Evolutionary conservation across 2,113 vertebrate genomes (phyloP), one percentile per base, ranked within the genome.

Genomic region (Antennarius striatus): DNA sequence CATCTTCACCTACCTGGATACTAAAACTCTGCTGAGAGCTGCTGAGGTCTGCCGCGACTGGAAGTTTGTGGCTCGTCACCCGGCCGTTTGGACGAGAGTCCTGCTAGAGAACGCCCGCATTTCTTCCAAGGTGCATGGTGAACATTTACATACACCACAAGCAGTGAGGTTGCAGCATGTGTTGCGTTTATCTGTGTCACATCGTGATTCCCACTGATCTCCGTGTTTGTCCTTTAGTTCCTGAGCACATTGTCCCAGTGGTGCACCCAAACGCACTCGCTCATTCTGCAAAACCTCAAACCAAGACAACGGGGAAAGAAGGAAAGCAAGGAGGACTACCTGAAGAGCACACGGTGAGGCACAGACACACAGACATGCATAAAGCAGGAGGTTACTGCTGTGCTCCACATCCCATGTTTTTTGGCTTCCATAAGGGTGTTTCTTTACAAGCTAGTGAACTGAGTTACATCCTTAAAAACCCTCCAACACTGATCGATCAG

Each of bases 1-100:
- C 80, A 98, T 99, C 92, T 99, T 99, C 90, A 99, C 97, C 74
- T 99, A 99, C 91, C 87, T 99, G 90, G 96, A 99, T 82, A 98
- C 95, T 4, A 95, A 95, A 89, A 98, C 96, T 0, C 90, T 99
- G 71, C 91, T 99, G 78, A 91, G 94, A 8, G 94, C 94, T 0
- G 98, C 96, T 0, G 96, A 98, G 90, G 96, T 98, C 71, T 98
- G 95, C 91, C 93, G 94, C 10, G 96, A 98, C 91, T 99, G 98
- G 97, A 96, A 93, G 76, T 98, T 98, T 3, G 97, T 99, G 89
- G 96, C 97, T 0, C 94, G 98, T 9, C 96, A 98, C 85, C 98
- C 98, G 0, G 96, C 97, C 0, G 97, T 99, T 49, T 99, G 98
- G 98, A 98, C 98, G 0, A 91, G 98, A 51, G 96, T 99, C 80